A percentile compares a stretch with the other conserved stretches of the same genome.
Evolutionary conservation across 2,113 vertebrate genomes (phyloP).

Genomic region (Microtus oregoni): DNA sequence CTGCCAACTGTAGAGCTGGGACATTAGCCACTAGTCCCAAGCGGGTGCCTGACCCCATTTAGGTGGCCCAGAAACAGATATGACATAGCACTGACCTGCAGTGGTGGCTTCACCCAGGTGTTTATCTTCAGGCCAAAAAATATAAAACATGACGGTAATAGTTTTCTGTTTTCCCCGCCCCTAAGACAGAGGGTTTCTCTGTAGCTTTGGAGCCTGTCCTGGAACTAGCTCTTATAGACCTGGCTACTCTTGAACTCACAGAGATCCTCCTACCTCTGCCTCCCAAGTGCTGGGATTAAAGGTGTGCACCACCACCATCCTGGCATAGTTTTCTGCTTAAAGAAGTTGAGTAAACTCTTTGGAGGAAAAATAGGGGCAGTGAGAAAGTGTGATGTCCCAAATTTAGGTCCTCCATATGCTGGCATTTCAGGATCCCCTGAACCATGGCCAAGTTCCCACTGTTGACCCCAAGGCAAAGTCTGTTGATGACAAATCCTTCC

Average conservation of each 20-base stretch:
- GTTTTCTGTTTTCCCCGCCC: background rate
- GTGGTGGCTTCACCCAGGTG: background rate
- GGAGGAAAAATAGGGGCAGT: background rate
- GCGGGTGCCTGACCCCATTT: background rate
- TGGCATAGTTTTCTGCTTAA: background rate
- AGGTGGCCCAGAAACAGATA: too few relatives aligned
- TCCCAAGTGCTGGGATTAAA: too few relatives aligned
- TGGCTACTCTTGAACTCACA: too few relatives aligned
- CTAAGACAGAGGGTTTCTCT: too few relatives aligned
- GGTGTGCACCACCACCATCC: too few relatives aligned
- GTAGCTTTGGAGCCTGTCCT: too few relatives aligned
- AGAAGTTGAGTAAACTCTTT: constrained; percentile 2
- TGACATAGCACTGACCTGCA: background rate
- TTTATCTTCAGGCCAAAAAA: background rate
- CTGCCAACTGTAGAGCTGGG: too few relatives aligned
- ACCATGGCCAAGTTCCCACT: background rate
- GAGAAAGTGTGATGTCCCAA: background rate
- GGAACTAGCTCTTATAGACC: too few relatives aligned
- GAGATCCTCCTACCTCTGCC: too few relatives aligned
- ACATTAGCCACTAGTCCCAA: background rate
- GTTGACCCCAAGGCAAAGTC: background rate
- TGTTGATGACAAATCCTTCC: constrained; percentile 12
- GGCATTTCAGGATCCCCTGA: constrained; percentile 37
- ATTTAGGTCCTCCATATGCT: background rate
- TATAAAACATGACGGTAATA: background rate